Conservation (phyloP, 2,888 invertebrate species). For the Lasiommata megera region DNA sequence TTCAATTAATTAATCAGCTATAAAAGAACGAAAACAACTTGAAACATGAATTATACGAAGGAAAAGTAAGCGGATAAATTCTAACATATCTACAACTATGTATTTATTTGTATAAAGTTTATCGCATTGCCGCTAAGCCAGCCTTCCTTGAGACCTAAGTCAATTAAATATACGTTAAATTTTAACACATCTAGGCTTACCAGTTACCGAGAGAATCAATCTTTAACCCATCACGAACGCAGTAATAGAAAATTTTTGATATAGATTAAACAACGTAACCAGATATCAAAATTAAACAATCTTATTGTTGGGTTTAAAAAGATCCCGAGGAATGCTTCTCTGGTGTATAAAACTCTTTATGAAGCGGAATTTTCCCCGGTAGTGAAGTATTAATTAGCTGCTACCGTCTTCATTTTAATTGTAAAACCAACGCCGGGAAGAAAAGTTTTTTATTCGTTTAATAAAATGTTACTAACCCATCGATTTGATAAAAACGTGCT, state of each 20-base stretch:
- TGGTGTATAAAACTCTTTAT: background rate
- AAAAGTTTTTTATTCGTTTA: conserved; percentile 1
- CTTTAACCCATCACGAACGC: no score
- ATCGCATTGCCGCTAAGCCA: no score
- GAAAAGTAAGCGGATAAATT: background rate
- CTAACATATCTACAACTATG: background rate
- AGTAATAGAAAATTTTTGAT: no score
- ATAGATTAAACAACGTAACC: no score
- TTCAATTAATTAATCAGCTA: background rate
- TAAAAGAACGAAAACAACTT: background rate
- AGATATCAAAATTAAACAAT: no score
- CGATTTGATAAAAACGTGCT: background rate
- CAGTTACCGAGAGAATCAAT: no score
- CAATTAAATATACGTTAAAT: no score
- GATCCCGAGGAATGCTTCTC: no score
- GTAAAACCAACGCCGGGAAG: conserved; percentile 2
- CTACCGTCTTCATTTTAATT: conserved; percentile 15
- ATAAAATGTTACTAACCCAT: conserved; percentile 2
- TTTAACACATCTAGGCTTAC: no score
- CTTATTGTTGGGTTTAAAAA: no score
- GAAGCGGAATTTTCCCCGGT: conserved; percentile 3
- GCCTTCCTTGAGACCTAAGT: no score
- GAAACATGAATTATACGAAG: background rate
- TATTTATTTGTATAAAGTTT: no score
- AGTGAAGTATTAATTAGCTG: conserved; percentile 12